Base-by-base conservation (phyloP, 2,888 invertebrate genomes). In the Strigamia maritima region DNA sequence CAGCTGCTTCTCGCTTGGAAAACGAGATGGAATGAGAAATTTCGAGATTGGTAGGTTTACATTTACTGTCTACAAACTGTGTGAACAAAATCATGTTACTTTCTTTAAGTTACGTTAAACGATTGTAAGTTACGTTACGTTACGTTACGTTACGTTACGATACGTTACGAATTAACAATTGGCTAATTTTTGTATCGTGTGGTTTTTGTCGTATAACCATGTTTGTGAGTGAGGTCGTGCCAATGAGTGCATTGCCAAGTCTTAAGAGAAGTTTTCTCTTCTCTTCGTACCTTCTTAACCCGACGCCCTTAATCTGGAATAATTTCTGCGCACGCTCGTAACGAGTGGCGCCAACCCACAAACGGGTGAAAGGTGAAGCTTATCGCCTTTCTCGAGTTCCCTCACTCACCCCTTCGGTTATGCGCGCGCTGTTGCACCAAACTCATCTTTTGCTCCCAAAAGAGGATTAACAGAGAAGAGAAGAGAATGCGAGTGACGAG, bases 311-410 rank as follows among this genome's bases (percentile, higher is more conserved):
- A 65, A 65, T 65, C 60, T 65, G 60, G 60, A 65, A 65, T 65
- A 65, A 65, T 65, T 65, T 65, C 60, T 65, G 60, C 60, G 60
- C 60, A 65, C 60, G 60, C 60, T 65, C 60, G 60, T 24, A 65
- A 65, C 60, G 60, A 65, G 60, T 22, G 60, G 60, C 60, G 60
- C 60, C 60, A 22, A 12, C 60, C 60, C 60, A 65, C 22, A n/a
- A 22, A 22, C 22, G 60, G 60, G 60, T 65, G 60, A 65, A 65
- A 65, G 60, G 60, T 65, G 60, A 65, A 65, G 22, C 60, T 65
- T 65, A 65, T 65, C 60, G 60, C 60, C 8, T n/a, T 24, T 8
- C 4, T 22, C 22, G 60, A 12, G 49, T 49, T 0, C 7, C 6
- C 44, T 44, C 60, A 10, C 54, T 54, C 60, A 65, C 60, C 60